Percentiles rank a stretch among this genome's conserved stretches.
Conservation (phyloP, 2,113 vertebrate genomes). For the Entelurus aequoreus region DNA sequence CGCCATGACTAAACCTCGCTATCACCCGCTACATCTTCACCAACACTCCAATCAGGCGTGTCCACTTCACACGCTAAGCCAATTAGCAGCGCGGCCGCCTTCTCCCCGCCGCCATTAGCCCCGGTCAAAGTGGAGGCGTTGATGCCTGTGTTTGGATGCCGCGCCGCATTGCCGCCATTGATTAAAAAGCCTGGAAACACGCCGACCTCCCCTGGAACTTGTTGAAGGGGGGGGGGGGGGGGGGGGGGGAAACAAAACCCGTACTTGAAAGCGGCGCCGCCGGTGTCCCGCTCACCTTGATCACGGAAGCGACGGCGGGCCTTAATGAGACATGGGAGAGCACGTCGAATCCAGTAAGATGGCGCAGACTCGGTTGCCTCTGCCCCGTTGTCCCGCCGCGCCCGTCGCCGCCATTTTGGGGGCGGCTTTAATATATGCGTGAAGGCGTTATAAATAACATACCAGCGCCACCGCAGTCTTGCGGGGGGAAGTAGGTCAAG, state of each 20-base stretch:
- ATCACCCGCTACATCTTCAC: neutral
- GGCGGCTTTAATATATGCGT: constrained; percentile 71
- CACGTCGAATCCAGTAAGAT: constrained; percentile 46
- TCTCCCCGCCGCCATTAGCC: constrained; percentile 42
- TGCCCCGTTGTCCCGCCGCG: constrained; percentile 30
- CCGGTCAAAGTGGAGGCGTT: constrained; percentile 42
- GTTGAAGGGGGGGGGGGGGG: no score
- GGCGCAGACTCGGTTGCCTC: constrained; percentile 55
- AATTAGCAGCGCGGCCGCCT: constrained; percentile 48
- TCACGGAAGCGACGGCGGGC: constrained; percentile 32
- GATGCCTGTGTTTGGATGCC: constrained; percentile 37
- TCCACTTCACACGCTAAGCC: constrained; percentile 49
- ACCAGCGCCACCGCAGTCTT: constrained; percentile 62
- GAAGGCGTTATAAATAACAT: constrained; percentile 70
- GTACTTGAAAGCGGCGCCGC: neutral
- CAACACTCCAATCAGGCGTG: constrained; percentile 35
- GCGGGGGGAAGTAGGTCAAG: constrained; percentile 57
- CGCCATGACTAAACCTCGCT: constrained; percentile 26
- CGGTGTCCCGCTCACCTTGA: constrained; percentile 41
- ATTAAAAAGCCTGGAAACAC: constrained; percentile 19
- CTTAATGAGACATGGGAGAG: constrained; percentile 49
- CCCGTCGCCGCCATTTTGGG: constrained; percentile 49
- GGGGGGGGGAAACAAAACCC: constrained; percentile 18
- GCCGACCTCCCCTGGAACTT: no score
- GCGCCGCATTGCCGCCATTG: constrained; percentile 19